phyloP scores from a whole-genome alignment of 2,113 vertebrate genomes.

The Okapia johnstoni region DNA sequence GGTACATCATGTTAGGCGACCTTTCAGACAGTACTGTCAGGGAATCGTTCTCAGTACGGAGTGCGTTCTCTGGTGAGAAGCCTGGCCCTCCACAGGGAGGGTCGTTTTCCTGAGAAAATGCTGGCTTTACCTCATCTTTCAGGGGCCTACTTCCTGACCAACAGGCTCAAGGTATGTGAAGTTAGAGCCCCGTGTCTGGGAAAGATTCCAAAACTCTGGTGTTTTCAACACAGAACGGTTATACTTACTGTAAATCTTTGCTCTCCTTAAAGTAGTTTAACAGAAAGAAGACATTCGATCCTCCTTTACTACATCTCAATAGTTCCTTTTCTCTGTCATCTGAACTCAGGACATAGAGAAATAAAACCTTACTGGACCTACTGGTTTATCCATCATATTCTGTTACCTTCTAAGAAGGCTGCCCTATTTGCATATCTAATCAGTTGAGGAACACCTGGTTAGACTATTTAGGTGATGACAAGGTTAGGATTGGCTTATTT shows the following conservation, averaged over 20 bases:
- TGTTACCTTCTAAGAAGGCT: conserved; percentile 34
- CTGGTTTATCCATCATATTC: conserved; percentile 38
- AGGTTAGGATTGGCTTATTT: background rate
- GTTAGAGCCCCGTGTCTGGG: conserved; percentile 25
- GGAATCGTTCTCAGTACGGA: background rate
- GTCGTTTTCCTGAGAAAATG: conserved; percentile 47
- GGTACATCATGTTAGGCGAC: too few species aligned
- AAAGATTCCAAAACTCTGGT: conserved; percentile 13
- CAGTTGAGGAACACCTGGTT: conserved; percentile 25
- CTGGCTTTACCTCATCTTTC: background rate
- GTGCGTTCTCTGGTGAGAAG: background rate
- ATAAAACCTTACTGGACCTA: background rate
- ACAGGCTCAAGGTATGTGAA: conserved; percentile 11
- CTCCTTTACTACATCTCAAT: background rate
- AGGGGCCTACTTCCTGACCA: conserved; percentile 27
- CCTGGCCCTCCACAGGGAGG: background rate
- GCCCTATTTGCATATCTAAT: conserved; percentile 11
- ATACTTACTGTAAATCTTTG: conserved; percentile 33
- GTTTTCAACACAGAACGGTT: conserved; percentile 32
- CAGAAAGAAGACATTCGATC: conserved; percentile 51
- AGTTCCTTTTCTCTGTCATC: conserved; percentile 44
- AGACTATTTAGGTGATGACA: background rate
- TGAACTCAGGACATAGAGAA: conserved; percentile 28
- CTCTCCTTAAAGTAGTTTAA: conserved; percentile 52
- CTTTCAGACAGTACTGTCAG: background rate